Conservation (phyloP, 2,797 vertebrate species). For the Sebastes matsubarae region DNA sequence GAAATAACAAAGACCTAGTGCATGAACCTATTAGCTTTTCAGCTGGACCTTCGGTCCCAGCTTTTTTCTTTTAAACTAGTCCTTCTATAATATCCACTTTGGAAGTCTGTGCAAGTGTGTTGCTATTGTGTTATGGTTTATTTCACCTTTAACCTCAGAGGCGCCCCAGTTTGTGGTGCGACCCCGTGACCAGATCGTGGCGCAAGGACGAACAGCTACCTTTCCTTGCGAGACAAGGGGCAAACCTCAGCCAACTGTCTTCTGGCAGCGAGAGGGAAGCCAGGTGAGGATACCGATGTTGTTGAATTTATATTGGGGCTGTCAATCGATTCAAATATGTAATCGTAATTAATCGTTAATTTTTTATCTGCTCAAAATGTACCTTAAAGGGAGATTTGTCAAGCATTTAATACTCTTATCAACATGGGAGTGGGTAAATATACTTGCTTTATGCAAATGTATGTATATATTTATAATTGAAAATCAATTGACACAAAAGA, state of each 20-base stretch:
- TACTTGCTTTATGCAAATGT: too few relatives aligned
- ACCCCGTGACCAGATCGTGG: slow-evolving; percentile 97
- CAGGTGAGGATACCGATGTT: slow-evolving; percentile 85
- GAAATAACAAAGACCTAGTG: slow-evolving; percentile 32
- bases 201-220: slow-evolving; percentile 92
- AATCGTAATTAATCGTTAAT: neutral
- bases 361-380: too few relatives aligned
- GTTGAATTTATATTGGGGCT: neutral
- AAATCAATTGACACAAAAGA: neutral
- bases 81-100: neutral
- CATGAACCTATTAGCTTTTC: slow-evolving; percentile 58
- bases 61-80: neutral
- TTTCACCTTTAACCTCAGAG: slow-evolving; percentile 84
- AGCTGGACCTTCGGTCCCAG: slow-evolving; percentile 12
- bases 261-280: slow-evolving; percentile 98
- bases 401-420: too few relatives aligned
- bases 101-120: slow-evolving; percentile 1
- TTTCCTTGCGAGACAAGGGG: slow-evolving; percentile 98
- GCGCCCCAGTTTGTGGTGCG: slow-evolving; percentile 96
- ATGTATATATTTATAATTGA: too few relatives aligned
- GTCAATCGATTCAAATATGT: fast-evolving
- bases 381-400: too few relatives aligned
- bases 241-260: slow-evolving; percentile 97
- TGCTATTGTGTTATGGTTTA: slow-evolving; percentile 45
- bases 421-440: too few relatives aligned